Percentiles rank a stretch among this genome's conserved stretches.
Conservation (phyloP, 92 coral and sea anemone species). For the Muricea muricata region DNA sequence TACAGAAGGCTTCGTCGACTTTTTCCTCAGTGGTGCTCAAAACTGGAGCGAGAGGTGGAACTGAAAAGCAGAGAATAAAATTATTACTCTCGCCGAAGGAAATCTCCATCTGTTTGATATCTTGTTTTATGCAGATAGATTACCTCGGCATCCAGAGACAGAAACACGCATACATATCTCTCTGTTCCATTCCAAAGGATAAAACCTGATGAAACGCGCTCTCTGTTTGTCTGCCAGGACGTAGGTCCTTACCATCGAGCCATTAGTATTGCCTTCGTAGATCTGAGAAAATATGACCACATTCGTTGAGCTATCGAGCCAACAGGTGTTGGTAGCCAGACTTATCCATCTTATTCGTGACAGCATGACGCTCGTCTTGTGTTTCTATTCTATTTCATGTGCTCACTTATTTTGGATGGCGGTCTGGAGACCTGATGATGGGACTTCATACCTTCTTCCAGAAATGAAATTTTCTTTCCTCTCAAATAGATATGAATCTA, state of each 20-base stretch:
- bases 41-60: constrained; percentile 15
- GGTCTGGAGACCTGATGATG: too few species aligned
- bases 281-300: neutral
- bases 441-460: too few species aligned
- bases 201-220: constrained; percentile 33
- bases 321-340: too few species aligned
- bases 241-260: neutral
- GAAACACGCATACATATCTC: constrained; percentile 43
- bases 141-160: constrained; percentile 43
- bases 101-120: too few species aligned
- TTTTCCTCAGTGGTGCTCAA: neutral
- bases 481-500: too few species aligned
- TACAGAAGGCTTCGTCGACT: constrained; percentile 44
- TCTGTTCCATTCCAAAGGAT: constrained; percentile 28
- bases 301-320: neutral
- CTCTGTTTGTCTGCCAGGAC: constrained; percentile 1
- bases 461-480: too few species aligned
- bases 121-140: too few species aligned
- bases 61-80: neutral
- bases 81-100: too few species aligned
- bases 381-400: too few species aligned
- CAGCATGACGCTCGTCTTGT: too few species aligned
- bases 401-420: too few species aligned
- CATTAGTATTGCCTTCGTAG: constrained; percentile 11
- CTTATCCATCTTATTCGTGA: too few species aligned